A percentile compares a stretch with the other conserved stretches of the same genome.
These are phyloP conservation scores for Cartodere bifasciata DNA, from an alignment of 2,888 invertebrate genomes.

Conservation along the genomic window DNA sequence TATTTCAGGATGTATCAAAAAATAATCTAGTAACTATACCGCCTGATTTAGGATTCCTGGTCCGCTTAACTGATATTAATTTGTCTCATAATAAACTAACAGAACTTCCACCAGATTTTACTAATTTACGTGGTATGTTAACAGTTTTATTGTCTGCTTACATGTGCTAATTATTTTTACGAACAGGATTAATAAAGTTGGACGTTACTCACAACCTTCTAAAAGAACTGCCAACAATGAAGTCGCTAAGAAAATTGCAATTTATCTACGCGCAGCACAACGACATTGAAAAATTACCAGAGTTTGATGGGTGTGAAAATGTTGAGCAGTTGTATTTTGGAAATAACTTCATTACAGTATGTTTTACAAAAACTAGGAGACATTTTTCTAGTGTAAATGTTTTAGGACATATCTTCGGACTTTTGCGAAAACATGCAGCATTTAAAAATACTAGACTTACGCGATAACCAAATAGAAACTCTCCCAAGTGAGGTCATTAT, in stretches of 20 bases:
- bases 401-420: conserved; percentile 54
- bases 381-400: neutral
- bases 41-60: conserved; percentile 70
- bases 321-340: conserved; percentile 73
- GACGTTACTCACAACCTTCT: conserved; percentile 64
- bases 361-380: conserved; percentile 3
- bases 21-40: conserved; percentile 64
- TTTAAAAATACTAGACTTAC: conserved; percentile 61
- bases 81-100: conserved; percentile 61
- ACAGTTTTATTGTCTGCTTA: neutral
- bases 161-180: conserved; percentile 5
- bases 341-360: conserved; percentile 67
- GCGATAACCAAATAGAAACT: conserved; percentile 66
- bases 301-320: conserved; percentile 60
- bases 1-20: conserved; percentile 61
- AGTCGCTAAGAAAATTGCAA: conserved; percentile 62
- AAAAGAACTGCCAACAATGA: conserved; percentile 49
- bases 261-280: conserved; percentile 71
- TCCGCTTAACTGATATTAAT: conserved; percentile 60
- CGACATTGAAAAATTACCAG: conserved; percentile 61
- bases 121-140: conserved; percentile 61
- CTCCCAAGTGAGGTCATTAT: conserved; percentile 70
- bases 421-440: conserved; percentile 61
- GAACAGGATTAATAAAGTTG: conserved; percentile 54
- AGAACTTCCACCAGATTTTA: conserved; percentile 69